Base-by-base conservation (phyloP, 2,797 vertebrate genomes). In the Gymnopithys bicolor region DNA sequence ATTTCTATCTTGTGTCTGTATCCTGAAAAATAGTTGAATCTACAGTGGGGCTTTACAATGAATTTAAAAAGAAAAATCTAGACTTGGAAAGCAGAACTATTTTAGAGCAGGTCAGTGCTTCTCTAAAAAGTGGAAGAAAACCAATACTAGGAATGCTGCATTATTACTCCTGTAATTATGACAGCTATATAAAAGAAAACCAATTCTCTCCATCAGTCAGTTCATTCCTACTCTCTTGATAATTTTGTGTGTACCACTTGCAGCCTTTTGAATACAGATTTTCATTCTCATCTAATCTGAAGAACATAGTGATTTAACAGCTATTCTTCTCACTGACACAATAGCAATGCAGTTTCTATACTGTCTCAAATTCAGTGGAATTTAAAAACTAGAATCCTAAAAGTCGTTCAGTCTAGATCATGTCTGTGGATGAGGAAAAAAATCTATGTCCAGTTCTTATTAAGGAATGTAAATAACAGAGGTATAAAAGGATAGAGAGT, bases 1-100 rank as follows among this genome's bases (percentile, higher is more conserved):
- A 67, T 71, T 8, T 48, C 5, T 28, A 0, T 22, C 8, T 51
- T 4, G 0, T 49, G 5, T 22, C 15, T 37, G 2, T n/a, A 37
- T 41, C 16, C 35, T 67, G 22, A 15, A 74, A 85, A 91, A 82
- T 8, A 37, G 8, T 41, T 83, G 28, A 5, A 37, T 15, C 13
- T 49, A 28, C 13, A 11, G 11, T 48, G 4, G 8, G 5, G 5
- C 2, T 80, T 59, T 59, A 45, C 6, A 49, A 45, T 18, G 3
- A 73, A 43, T 60, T 59, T 16, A 3, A 70, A 62, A 56, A 59
- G 17, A 69, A 78, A 25, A 30, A 37, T 4, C 25, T 32, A 12
- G 28, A 32, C 35, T 32, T 37, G 21, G 25, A 68, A 87, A 56
- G 22, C 1, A 69, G 41, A 89, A 56, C 18, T 52, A 59, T 46